A percentile compares a stretch with the other conserved stretches of the same genome.
phyloP scores from a whole-genome alignment of 2,113 vertebrate genomes.

The Ciconia maguari region DNA sequence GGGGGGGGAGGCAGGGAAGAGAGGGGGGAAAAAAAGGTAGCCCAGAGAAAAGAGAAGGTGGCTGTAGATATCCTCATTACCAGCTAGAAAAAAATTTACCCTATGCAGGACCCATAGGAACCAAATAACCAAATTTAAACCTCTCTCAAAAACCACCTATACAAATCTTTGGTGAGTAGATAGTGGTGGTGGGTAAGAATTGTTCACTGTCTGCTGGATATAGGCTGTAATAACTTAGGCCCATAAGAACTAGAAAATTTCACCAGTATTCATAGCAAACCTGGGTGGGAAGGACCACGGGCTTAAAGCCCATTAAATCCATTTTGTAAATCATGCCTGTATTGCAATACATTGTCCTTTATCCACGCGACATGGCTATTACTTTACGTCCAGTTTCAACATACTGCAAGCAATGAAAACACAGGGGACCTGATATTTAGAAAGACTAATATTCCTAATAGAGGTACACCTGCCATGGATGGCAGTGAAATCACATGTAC shows the following conservation, averaged over 20 bases:
- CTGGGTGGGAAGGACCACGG: background rate
- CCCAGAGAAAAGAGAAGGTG: background rate
- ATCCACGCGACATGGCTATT: background rate
- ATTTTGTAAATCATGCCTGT: background rate
- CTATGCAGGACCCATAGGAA: background rate
- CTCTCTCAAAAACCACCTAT: background rate
- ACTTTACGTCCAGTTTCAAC: background rate
- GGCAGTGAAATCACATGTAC: background rate
- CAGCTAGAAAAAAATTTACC: background rate
- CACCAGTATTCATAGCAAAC: background rate
- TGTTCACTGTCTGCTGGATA: background rate
- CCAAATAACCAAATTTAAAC: background rate
- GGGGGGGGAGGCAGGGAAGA: fast-evolving
- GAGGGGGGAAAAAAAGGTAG: background rate
- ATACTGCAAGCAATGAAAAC: background rate
- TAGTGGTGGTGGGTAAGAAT: background rate
- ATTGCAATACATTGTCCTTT: background rate
- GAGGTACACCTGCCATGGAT: background rate
- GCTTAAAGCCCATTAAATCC: background rate
- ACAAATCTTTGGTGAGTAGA: background rate
- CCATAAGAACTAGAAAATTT: background rate
- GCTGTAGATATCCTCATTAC: background rate
- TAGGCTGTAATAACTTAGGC: background rate
- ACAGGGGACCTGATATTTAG: background rate
- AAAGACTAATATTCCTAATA: background rate